Conservation (phyloP, 2,888 invertebrate species). For the Carcina quercana region DNA sequence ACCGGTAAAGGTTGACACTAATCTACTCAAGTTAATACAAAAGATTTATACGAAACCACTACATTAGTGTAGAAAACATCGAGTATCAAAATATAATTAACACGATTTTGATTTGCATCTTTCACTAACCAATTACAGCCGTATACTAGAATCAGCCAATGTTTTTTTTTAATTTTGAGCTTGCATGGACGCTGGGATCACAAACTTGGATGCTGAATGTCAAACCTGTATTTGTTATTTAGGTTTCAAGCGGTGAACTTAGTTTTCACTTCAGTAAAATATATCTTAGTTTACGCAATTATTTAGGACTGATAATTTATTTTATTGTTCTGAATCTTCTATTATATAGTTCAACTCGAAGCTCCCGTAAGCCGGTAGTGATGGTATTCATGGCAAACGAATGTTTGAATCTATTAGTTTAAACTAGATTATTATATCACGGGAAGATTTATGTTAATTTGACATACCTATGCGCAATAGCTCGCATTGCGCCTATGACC, state of each 20-base stretch:
- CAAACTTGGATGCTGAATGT: conserved; percentile 44
- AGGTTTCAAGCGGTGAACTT: conserved; percentile 6
- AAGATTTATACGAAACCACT: conserved; percentile 54
- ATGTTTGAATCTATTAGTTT: conserved; percentile 24
- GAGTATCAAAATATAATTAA: conserved; percentile 74
- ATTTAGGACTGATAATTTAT: too few species aligned
- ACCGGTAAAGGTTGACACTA: conserved; percentile 37
- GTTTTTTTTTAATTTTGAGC: conserved; percentile 62
- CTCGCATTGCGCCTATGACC: conserved; percentile 59
- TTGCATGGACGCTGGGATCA: conserved; percentile 43
- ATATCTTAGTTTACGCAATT: too few species aligned
- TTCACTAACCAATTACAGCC: conserved; percentile 74
- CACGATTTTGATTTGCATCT: conserved; percentile 59
- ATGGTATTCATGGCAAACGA: conserved; percentile 17
- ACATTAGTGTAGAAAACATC: conserved; percentile 70
- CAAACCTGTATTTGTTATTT: too few species aligned
- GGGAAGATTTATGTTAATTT: conserved; percentile 37
- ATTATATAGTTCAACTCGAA: too few species aligned
- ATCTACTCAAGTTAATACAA: conserved; percentile 51
- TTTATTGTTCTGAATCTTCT: too few species aligned
- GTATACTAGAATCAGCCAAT: conserved; percentile 73
- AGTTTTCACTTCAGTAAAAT: too few species aligned
- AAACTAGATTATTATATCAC: conserved; percentile 35
- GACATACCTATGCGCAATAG: conserved; percentile 41
- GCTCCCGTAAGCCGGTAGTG: conserved; percentile 22